These are phyloP conservation scores for Chamaea fasciata DNA, from an alignment of 2,113 vertebrate species.

Conservation along the genomic window DNA sequence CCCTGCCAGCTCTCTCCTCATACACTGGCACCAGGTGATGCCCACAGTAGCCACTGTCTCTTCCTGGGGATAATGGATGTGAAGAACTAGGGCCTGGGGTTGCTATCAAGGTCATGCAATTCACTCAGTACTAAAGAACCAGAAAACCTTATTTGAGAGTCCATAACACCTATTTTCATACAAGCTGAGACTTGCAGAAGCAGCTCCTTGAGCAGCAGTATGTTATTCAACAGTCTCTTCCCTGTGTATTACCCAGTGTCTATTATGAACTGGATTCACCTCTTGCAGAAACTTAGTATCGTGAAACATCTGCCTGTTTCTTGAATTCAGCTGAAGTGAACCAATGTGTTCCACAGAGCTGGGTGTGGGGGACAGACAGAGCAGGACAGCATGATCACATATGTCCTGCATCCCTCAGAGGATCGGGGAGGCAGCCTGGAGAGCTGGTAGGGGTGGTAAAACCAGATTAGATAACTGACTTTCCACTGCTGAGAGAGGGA, in stretches of 20 bases:
- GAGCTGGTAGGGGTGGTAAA: not conserved
- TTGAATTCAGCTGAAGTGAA: not conserved
- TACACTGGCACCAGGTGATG: not conserved
- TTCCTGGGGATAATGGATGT: not conserved
- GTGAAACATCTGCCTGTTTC: not conserved
- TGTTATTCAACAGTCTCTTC: not conserved
- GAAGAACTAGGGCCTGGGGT: not conserved
- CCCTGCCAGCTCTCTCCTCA: not conserved
- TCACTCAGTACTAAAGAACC: slow-evolving; percentile 12
- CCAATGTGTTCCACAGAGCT: not conserved
- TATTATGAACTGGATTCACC: not conserved
- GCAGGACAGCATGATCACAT: not conserved
- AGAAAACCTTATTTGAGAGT: not conserved
- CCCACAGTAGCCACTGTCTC: not conserved
- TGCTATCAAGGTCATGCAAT: not conserved
- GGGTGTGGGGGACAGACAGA: not conserved
- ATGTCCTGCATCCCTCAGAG: not conserved
- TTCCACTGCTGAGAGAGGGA: not conserved
- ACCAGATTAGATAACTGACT: not conserved
- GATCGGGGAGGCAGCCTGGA: not conserved
- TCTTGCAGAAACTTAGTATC: not conserved
- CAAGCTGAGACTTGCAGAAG: not conserved
- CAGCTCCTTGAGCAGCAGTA: not conserved
- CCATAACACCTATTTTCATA: not conserved
- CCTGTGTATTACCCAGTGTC: not conserved